Conservation (phyloP, 2,113 vertebrate species). For the Thomomys bottae region DNA sequence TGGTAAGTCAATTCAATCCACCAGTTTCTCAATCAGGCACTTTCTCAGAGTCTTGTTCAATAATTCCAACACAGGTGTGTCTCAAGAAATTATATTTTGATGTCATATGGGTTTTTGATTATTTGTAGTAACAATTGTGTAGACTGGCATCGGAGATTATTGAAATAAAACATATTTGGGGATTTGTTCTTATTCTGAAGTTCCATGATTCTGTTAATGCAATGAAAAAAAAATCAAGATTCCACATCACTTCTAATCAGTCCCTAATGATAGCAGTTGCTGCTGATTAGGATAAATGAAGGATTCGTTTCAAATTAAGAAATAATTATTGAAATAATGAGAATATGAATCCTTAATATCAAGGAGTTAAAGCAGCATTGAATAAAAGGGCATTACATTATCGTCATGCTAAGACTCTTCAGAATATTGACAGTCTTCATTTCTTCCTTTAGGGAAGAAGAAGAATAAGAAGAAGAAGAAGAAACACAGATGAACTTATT, state of each 20-base stretch:
- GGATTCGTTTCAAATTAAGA: conserved; percentile 68
- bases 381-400: conserved; percentile 46
- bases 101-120: conserved; percentile 22
- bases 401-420: conserved; percentile 43
- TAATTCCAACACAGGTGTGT: not conserved
- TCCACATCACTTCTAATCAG: conserved; percentile 51
- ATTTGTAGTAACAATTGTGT: conserved; percentile 35
- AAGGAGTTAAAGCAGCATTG: conserved; percentile 60
- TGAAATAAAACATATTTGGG: conserved; percentile 7
- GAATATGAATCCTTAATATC: conserved; percentile 72
- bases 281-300: conserved; percentile 53
- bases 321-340: conserved; percentile 74
- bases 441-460: conserved; percentile 65
- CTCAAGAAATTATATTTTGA: conserved; percentile 12
- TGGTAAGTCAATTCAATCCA: not conserved
- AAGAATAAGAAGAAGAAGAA: conserved; percentile 23
- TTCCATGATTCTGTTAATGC: conserved; percentile 9
- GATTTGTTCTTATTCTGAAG: conserved; percentile 41
- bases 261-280: conserved; percentile 57
- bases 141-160: not conserved
- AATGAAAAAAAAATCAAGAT: conserved; percentile 15
- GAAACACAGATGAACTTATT: conserved; percentile 72
- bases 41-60: not conserved
- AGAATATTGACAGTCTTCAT: conserved; percentile 64
- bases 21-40: not conserved